Conservation (phyloP, 2,888 invertebrate genomes). For the Rotaria sp. region DNA sequence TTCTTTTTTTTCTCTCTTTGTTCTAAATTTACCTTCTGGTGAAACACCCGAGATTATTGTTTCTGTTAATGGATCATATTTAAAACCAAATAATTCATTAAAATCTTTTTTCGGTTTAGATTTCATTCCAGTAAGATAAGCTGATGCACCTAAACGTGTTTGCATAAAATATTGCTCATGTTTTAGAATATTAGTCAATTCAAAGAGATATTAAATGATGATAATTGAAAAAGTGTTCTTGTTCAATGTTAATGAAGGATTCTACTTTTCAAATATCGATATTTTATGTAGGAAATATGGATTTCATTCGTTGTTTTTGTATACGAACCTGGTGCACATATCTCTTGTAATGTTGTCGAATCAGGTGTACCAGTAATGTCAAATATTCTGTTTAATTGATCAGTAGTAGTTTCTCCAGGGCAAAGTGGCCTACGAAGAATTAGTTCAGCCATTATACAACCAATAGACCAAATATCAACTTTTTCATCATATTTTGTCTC, state of each 20-base stretch:
- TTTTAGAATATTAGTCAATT: no score
- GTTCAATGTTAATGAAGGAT: no score
- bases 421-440: constrained; percentile 87
- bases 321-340: neutral
- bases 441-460: constrained; percentile 96
- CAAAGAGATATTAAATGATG: no score
- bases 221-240: no score
- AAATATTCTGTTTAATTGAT: neutral
- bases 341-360: neutral
- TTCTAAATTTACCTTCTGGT: neutral
- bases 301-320: no score
- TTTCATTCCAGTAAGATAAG: neutral
- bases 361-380: neutral
- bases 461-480: constrained; percentile 98
- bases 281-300: no score
- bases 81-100: neutral
- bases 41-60: neutral
- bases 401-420: constrained; percentile 93
- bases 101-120: neutral
- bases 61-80: neutral
- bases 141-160: neutral
- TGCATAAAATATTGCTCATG: neutral
- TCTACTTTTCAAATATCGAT: no score
- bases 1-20: neutral
- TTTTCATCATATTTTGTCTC: constrained; percentile 44